Evolutionary conservation across 2,888 invertebrate genomes (phyloP).

Genomic region (Mesorhabditis belari): DNA sequence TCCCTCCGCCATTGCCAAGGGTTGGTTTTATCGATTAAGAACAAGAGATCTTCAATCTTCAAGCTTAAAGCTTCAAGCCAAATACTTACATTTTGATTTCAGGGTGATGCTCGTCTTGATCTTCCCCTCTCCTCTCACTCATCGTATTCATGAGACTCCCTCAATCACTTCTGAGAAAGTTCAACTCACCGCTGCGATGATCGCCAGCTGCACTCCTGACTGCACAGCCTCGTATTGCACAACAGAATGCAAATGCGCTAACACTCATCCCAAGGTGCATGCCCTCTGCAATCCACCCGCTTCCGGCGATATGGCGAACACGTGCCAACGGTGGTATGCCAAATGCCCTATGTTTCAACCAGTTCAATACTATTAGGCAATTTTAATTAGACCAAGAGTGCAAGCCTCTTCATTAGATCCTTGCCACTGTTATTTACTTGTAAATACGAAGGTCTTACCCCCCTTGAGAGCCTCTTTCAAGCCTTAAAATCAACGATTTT

Average conservation of each 20-base stretch:
- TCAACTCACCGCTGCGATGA: conserved; percentile 33
- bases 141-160: conserved; percentile 7
- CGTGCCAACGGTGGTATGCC: conserved; percentile 43
- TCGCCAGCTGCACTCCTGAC: conserved; percentile 38
- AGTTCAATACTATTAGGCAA: conserved; percentile 28
- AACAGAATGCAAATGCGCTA: conserved; percentile 40
- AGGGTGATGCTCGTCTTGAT: conserved; percentile 22
- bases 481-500: not conserved
- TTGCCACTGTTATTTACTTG: not conserved
- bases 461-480: not conserved
- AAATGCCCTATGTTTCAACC: conserved; percentile 46
- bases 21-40: conserved; percentile 2
- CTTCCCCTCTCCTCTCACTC: conserved; percentile 15
- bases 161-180: conserved; percentile 5
- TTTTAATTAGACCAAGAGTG: not conserved
- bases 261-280: conserved; percentile 39
- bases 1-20: conserved; percentile 42
- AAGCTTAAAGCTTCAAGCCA: too few relatives aligned
- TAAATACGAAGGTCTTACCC: not conserved
- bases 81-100: not conserved
- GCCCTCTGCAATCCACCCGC: conserved; percentile 47
- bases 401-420: too few relatives aligned
- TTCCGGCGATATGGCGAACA: conserved; percentile 30
- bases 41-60: not conserved
- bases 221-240: conserved; percentile 38